These are phyloP conservation scores for Balearica regulorum DNA, from an alignment of 2,797 vertebrate species.

Conservation along the genomic window DNA sequence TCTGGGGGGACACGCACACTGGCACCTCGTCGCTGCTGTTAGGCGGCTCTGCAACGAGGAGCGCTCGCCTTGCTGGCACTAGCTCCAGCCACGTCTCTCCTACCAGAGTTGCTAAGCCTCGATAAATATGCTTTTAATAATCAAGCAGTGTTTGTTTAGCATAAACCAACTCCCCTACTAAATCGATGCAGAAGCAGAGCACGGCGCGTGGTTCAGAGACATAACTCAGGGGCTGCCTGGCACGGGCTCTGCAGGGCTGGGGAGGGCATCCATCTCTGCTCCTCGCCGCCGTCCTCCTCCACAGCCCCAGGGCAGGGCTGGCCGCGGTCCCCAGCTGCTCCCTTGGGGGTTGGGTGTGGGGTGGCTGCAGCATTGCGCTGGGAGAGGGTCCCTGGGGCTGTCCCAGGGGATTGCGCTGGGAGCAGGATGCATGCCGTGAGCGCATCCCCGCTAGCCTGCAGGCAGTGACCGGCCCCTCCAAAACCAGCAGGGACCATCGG, in stretches of 20 bases:
- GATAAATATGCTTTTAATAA: slow-evolving; percentile 57
- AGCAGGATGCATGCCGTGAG: rapidly evolving
- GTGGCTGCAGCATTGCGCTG: background rate
- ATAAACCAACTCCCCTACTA: slow-evolving; percentile 40
- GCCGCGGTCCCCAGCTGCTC: rapidly evolving
- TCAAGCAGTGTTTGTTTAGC: slow-evolving; percentile 55
- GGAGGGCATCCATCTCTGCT: background rate
- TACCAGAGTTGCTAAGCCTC: background rate
- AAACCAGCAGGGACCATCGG: background rate
- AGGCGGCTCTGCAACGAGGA: background rate
- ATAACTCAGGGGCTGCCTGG: background rate
- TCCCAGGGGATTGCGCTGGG: background rate
- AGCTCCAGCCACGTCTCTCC: background rate
- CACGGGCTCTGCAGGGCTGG: rapidly evolving
- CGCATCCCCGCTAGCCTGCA: background rate
- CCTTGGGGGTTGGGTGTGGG: rapidly evolving
- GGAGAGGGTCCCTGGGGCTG: background rate
- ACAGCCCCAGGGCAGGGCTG: background rate
- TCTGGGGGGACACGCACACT: too few relatives aligned
- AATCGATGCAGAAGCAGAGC: background rate
- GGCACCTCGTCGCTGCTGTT: background rate
- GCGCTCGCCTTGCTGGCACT: background rate
- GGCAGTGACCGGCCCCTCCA: rapidly evolving
- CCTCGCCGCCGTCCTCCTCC: background rate
- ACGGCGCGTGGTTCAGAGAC: background rate